These are phyloP conservation scores for Halictus ligatus DNA, from an alignment of 2,888 invertebrate species.

Conservation along the genomic window DNA sequence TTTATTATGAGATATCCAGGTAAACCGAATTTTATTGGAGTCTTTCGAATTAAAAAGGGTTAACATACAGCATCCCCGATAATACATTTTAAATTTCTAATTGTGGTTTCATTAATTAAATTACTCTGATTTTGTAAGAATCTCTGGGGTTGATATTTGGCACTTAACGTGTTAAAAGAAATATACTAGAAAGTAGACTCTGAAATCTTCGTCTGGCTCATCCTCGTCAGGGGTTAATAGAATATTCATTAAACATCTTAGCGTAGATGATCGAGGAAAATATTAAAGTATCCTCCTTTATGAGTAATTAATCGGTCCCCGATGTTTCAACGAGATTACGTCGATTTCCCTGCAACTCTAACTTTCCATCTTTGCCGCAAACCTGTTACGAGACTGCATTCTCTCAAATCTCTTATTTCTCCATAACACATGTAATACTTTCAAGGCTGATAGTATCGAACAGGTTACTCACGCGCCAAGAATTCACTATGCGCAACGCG, in stretches of 20 bases:
- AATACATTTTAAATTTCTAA: too few species aligned
- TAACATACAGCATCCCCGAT: too few species aligned
- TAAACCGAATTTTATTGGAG: too few species aligned
- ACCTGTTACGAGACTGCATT: not conserved
- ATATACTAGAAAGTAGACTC: not conserved
- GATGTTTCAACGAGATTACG: not conserved
- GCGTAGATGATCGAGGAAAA: not conserved
- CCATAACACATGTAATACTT: not conserved
- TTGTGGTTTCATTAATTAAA: too few species aligned
- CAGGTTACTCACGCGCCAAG: not conserved
- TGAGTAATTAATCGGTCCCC: not conserved
- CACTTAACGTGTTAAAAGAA: too few species aligned
- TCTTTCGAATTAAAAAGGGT: too few species aligned
- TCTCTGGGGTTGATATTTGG: too few species aligned
- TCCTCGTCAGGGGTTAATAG: not conserved
- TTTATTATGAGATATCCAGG: too few species aligned
- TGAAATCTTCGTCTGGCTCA: not conserved
- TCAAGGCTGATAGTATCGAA: not conserved
- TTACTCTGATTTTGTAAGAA: too few species aligned
- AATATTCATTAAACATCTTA: not conserved
- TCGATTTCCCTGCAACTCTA: not conserved
- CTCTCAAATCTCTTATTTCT: conserved; percentile 5
- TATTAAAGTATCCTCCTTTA: not conserved
- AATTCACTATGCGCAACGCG: not conserved
- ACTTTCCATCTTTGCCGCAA: conserved; percentile 4